phyloP scores from a whole-genome alignment of 2,113 vertebrate genomes.

The Casuarius casuarius region DNA sequence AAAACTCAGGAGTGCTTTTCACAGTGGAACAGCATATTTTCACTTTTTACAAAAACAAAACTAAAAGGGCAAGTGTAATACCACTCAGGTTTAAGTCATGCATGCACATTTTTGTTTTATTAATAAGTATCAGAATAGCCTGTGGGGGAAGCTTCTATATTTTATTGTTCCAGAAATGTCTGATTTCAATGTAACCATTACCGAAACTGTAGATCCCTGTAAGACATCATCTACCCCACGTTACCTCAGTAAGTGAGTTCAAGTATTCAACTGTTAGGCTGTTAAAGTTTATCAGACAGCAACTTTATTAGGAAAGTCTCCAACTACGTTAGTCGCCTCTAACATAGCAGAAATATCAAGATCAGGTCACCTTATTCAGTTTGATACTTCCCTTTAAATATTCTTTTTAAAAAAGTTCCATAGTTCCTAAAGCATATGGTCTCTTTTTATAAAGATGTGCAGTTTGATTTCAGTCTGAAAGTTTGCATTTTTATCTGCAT shows the following conservation, averaged over 20 bases:
- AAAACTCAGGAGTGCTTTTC: neutral
- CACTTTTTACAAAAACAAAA: neutral
- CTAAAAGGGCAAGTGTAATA: neutral
- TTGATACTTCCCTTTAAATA: neutral
- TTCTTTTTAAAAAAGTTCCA: neutral
- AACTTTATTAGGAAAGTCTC: neutral
- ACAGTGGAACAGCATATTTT: neutral
- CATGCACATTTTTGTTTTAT: neutral
- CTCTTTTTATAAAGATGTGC: neutral
- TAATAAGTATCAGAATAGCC: neutral
- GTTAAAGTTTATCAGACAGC: neutral
- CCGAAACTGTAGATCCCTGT: rapidly evolving
- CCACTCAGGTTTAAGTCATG: neutral
- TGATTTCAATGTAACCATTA: neutral
- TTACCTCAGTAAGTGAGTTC: neutral
- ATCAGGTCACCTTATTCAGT: neutral
- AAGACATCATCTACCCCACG: neutral
- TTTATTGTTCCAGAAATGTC: neutral
- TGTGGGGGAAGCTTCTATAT: neutral
- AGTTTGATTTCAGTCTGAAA: neutral
- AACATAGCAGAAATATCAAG: neutral
- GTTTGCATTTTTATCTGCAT: neutral
- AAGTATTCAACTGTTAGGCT: neutral
- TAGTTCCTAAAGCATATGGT: neutral
- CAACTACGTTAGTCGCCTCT: neutral